These are phyloP conservation scores for Monodelphis domestica DNA, from an alignment of 2,797 vertebrate genomes.

Conservation along the genomic window DNA sequence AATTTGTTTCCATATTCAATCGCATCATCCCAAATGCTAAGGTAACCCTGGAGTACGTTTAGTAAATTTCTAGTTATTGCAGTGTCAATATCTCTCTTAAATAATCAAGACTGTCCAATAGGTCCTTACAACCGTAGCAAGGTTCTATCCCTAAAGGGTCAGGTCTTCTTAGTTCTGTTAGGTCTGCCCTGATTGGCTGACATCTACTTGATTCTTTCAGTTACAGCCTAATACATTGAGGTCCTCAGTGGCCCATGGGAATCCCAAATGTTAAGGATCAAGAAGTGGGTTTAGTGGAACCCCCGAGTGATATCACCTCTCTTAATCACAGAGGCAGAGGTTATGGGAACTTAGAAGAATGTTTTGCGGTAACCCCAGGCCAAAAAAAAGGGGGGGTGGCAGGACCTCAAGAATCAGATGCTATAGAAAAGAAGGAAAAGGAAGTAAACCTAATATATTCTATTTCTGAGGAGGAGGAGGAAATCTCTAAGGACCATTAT, in stretches of 20 bases:
- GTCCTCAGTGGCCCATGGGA: neutral
- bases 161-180: neutral
- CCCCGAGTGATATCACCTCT: neutral
- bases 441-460: neutral
- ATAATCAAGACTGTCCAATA: neutral
- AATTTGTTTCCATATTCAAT: neutral
- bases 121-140: neutral
- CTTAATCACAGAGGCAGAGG: neutral
- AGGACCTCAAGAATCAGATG: neutral
- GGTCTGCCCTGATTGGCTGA: neutral
- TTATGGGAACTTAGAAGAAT: neutral
- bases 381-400: neutral
- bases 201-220: neutral
- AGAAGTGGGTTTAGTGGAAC: neutral
- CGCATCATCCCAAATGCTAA: neutral
- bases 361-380: neutral
- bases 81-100: neutral
- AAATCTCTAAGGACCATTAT: neutral
- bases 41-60: neutral
- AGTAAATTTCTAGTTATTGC: neutral
- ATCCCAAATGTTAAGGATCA: neutral
- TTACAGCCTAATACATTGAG: neutral
- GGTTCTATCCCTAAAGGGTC: neutral
- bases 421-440: neutral
- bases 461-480: neutral